A percentile compares a stretch with the other conserved stretches of the same genome.
Evolutionary conservation across 1,140 invertebrate species (phyloP).

Genomic region (Paraescarpia echinospica): DNA sequence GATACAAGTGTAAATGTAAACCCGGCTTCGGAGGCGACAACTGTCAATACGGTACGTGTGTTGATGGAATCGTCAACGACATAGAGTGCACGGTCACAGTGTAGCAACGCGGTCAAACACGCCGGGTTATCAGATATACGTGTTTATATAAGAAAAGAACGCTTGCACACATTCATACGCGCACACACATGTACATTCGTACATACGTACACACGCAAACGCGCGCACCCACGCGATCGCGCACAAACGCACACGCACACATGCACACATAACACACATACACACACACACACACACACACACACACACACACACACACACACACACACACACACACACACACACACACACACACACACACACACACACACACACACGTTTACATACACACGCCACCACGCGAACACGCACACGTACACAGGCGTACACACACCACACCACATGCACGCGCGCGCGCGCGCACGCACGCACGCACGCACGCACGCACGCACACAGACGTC

Average conservation of each 20-base stretch:
- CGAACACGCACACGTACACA: too few species aligned
- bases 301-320: constrained; percentile 20
- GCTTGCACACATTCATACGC: neutral
- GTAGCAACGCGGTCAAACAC: neutral
- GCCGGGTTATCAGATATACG: too few species aligned
- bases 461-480: too few species aligned
- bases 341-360: constrained; percentile 18
- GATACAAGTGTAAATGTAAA: constrained; percentile 25
- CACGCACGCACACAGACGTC: too few species aligned
- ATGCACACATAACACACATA: too few species aligned
- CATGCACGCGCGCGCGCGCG: too few species aligned
- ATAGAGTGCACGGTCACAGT: neutral
- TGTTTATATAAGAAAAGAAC: too few species aligned
- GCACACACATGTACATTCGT: neutral
- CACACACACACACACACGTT: constrained; percentile 10
- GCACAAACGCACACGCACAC: too few species aligned
- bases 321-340: constrained; percentile 20
- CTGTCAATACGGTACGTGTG: constrained; percentile 8
- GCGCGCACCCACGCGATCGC: too few species aligned
- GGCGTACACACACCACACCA: too few species aligned
- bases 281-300: neutral
- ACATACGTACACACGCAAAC: too few species aligned
- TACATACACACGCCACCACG: too few species aligned
- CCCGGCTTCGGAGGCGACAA: constrained; percentile 19
- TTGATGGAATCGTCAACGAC: neutral